Base-by-base conservation (phyloP, 2,888 invertebrate genomes). In the Lasioglossum morio region DNA sequence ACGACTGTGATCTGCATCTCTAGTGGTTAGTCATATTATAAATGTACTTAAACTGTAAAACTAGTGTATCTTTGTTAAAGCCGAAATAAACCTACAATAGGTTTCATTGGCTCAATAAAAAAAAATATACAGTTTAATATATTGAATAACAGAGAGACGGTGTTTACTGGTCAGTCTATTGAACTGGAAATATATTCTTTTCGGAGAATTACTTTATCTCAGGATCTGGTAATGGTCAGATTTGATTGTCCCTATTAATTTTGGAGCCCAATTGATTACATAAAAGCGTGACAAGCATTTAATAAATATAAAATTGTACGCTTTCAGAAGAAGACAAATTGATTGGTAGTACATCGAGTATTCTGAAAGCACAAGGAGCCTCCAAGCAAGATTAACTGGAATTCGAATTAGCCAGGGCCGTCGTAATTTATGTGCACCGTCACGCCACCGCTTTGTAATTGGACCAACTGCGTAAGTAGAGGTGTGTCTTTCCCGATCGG, bases 361-460 rank as follows among this genome's bases (percentile, higher is more conserved):
- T 57, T 57, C 10, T n/a, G 53, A 1, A 53, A 3, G 53, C 23
- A n/a, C 1, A 12, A n/a, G 19, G 7, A 66, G 37, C 19, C 63
- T 12, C n/a, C 19, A 48, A 37, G 19, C 34, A 19, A n/a, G 37
- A 78, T 78, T 72, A 48, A 60, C 30, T 48, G 72, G 70, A 40
- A 72, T 84, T 84, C 74, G 77, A 57, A 57, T 84, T 40, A 57
- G 40, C 70, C 48, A 12, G 69, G 53, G 43, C 48, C 34, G 37
- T 46, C 34, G 53, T 84, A 84, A 85, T 85, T 85, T 84, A 85
- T 78, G 78, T 78, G 75, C 63, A 60, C 14, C 76, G 30, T 75
- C 78, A 53, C 37, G 84, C 72, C 84, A 79, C 72, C 70, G 78
- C 72, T 85, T 84, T 84, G 84, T 85, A 85, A 85, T 84, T 85